Evolutionary conservation across 2,797 vertebrate species (phyloP).

Genomic region (Melanotaenia boesemani): DNA sequence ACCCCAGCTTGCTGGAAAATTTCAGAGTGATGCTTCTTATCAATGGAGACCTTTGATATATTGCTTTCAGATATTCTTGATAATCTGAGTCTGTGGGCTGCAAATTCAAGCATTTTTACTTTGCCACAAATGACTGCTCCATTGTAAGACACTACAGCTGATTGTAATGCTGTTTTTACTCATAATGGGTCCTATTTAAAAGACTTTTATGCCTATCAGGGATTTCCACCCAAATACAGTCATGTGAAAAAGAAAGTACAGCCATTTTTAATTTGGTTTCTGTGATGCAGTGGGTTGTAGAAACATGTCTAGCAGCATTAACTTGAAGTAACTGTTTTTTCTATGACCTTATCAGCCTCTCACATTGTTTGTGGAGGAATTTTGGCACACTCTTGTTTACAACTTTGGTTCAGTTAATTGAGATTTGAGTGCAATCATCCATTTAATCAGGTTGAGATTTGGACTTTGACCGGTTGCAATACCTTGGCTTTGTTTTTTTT

Average conservation of each 20-base stretch:
- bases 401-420: background rate
- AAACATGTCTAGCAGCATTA: background rate
- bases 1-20: no score
- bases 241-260: background rate
- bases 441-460: background rate
- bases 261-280: background rate
- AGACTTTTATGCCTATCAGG: background rate
- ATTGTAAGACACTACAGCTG: background rate
- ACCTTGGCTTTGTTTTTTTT: background rate
- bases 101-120: background rate
- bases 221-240: constrained; percentile 1
- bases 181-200: background rate
- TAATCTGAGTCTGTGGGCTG: background rate
- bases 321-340: background rate
- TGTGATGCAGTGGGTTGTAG: background rate
- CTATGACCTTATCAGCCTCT: background rate
- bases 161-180: background rate
- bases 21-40: background rate
- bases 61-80: background rate
- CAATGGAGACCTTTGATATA: background rate
- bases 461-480: background rate
- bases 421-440: background rate
- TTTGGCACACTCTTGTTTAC: background rate
- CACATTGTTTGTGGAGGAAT: background rate
- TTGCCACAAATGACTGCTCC: background rate